Evolutionary conservation across 2,113 vertebrate genomes (phyloP).

Genomic region (Limnothrissa miodon): DNA sequence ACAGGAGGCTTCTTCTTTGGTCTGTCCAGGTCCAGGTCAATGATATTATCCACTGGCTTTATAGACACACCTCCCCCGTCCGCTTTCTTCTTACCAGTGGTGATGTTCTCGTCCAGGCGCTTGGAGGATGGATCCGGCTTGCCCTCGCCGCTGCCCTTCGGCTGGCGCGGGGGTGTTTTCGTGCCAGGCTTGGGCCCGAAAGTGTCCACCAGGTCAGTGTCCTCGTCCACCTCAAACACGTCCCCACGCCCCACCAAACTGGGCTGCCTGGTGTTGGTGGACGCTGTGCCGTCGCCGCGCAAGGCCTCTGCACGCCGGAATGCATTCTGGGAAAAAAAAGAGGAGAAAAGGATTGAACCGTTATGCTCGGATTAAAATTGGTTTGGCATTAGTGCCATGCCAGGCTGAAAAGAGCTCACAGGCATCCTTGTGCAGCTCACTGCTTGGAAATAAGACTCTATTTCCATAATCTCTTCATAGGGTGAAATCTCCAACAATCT

Average conservation of each 20-base stretch:
- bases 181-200: slow-evolving; percentile 47
- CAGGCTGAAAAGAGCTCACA: background rate
- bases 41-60: slow-evolving; percentile 62
- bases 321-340: slow-evolving; percentile 43
- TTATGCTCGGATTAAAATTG: background rate
- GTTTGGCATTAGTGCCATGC: background rate
- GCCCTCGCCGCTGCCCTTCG: slow-evolving; percentile 55
- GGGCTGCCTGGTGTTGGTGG: slow-evolving; percentile 54
- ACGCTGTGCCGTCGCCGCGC: slow-evolving; percentile 65
- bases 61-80: background rate
- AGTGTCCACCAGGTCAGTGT: slow-evolving; percentile 65
- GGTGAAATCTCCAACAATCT: too few species aligned
- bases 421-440: background rate
- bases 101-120: slow-evolving; percentile 73
- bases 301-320: slow-evolving; percentile 42
- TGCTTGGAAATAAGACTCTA: background rate
- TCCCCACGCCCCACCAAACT: slow-evolving; percentile 54
- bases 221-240: slow-evolving; percentile 72
- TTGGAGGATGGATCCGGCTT: slow-evolving; percentile 67
- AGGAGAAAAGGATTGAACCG: background rate
- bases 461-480: too few species aligned
- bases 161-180: slow-evolving; percentile 49
- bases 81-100: slow-evolving; percentile 65
- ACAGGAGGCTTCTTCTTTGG: slow-evolving; percentile 50
- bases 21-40: slow-evolving; percentile 50